Percentiles rank a stretch among this genome's conserved stretches.
Conservation (phyloP, 1,140 invertebrate genomes). For the Cepaea nemoralis region DNA sequence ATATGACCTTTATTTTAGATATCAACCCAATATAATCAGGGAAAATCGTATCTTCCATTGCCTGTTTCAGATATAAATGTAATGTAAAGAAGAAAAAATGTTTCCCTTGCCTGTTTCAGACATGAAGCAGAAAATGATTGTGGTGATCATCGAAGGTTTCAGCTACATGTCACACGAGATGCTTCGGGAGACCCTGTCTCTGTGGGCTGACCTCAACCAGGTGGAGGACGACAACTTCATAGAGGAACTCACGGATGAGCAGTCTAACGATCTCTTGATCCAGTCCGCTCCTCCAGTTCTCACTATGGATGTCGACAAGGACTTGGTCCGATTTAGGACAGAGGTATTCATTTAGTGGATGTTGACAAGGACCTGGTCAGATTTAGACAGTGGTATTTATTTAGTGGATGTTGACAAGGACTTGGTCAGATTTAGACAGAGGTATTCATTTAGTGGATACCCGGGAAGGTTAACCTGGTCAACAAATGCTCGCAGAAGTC, state of each 20-base stretch:
- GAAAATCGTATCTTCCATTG: too few relatives aligned
- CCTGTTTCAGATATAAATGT: too few relatives aligned
- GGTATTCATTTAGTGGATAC: too few relatives aligned
- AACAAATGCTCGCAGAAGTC: too few relatives aligned
- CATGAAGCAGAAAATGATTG: slow-evolving; percentile 41
- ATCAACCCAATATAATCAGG: too few relatives aligned
- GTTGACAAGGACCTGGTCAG: background rate
- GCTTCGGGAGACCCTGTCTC: slow-evolving; percentile 29
- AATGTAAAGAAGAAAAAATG: too few relatives aligned
- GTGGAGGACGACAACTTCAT: slow-evolving; percentile 7
- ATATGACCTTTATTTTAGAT: too few relatives aligned
- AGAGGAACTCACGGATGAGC: slow-evolving; percentile 34
- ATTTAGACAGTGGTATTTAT: too few relatives aligned
- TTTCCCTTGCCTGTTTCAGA: slow-evolving; percentile 26
- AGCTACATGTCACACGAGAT: slow-evolving; percentile 21
- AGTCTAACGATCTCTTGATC: slow-evolving; percentile 44
- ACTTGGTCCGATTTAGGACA: slow-evolving; percentile 30
- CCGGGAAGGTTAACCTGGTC: too few relatives aligned
- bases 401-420: slow-evolving; percentile 8
- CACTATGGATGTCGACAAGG: background rate
- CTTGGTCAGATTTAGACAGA: slow-evolving; percentile 21
- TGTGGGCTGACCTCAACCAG: slow-evolving; percentile 29
- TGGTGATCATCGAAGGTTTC: slow-evolving; percentile 39
- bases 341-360: too few relatives aligned
- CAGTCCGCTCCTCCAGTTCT: slow-evolving; percentile 44